phyloP scores from a whole-genome alignment of 2,797 vertebrate species.

The Simalia tracyae region DNA sequence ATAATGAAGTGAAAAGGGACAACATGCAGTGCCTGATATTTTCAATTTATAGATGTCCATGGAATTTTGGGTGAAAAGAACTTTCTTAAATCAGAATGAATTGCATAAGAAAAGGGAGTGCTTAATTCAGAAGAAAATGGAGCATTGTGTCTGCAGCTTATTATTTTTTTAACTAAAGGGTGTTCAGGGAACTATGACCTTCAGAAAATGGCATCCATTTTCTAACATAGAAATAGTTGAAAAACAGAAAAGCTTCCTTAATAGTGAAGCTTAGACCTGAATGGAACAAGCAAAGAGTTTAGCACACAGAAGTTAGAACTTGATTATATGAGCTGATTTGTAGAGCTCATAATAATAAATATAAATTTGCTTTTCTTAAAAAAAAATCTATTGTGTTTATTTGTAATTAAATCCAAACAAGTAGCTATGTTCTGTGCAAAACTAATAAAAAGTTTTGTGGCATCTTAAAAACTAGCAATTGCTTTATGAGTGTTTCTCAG shows the following conservation, averaged over 20 bases:
- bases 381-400: not conserved
- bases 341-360: not conserved
- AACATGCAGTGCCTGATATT: not conserved
- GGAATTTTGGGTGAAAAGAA: constrained; percentile 20
- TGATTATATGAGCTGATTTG: not conserved
- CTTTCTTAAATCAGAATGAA: not conserved
- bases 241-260: not conserved
- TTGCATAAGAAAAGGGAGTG: not conserved
- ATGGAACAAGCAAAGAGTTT: not conserved
- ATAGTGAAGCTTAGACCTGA: not conserved
- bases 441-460: not conserved
- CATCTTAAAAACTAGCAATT: not conserved
- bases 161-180: not conserved
- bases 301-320: not conserved
- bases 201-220: not conserved
- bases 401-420: not conserved
- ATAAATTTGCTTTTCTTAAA: not conserved
- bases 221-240: constrained; percentile 3
- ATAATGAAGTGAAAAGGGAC: not conserved
- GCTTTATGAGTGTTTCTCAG: not conserved
- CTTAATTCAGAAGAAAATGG: not conserved
- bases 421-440: not conserved
- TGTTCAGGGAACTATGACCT: rapidly evolving
- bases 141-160: not conserved
- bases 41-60: constrained; percentile 3